These are phyloP conservation scores for Apodemia duryi DNA, from an alignment of 2,888 invertebrate genomes.

Conservation along the genomic window DNA sequence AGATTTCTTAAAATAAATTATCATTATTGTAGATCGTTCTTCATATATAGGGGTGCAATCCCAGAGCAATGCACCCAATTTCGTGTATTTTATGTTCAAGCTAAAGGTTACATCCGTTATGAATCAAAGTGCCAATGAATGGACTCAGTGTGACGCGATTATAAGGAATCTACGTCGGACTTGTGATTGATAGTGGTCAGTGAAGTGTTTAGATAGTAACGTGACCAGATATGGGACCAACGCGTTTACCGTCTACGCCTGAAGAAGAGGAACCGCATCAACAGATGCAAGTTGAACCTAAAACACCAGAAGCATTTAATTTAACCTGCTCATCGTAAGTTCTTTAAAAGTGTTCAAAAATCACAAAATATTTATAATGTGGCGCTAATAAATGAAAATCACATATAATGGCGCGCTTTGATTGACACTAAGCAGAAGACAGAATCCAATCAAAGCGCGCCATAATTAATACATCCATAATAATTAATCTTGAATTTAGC, in stretches of 20 bases:
- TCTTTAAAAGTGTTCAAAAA: neutral
- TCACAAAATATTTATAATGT: neutral
- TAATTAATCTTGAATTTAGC: neutral
- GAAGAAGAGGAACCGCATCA: conserved; percentile 61
- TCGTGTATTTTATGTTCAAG: conserved; percentile 23
- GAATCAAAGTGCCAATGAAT: conserved; percentile 48
- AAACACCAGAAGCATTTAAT: conserved; percentile 43
- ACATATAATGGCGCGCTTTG: neutral
- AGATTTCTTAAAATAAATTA: neutral
- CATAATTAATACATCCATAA: neutral
- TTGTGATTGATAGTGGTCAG: conserved; percentile 48
- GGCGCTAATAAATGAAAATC: neutral
- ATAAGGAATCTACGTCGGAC: conserved; percentile 45
- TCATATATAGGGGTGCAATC: neutral
- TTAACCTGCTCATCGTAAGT: conserved; percentile 54
- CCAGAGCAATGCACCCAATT: conserved; percentile 3
- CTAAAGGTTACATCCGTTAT: conserved; percentile 34
- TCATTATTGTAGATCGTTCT: conserved; percentile 20
- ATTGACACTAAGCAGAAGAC: neutral
- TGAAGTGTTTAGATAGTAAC: conserved; percentile 36
- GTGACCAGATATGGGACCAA: conserved; percentile 54
- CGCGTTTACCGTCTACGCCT: conserved; percentile 63
- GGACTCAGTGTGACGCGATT: conserved; percentile 42
- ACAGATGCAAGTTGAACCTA: conserved; percentile 44
- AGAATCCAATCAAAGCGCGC: neutral